These are phyloP conservation scores for Aphyosemion australe DNA, from an alignment of 2,113 vertebrate genomes.

Conservation along the genomic window DNA sequence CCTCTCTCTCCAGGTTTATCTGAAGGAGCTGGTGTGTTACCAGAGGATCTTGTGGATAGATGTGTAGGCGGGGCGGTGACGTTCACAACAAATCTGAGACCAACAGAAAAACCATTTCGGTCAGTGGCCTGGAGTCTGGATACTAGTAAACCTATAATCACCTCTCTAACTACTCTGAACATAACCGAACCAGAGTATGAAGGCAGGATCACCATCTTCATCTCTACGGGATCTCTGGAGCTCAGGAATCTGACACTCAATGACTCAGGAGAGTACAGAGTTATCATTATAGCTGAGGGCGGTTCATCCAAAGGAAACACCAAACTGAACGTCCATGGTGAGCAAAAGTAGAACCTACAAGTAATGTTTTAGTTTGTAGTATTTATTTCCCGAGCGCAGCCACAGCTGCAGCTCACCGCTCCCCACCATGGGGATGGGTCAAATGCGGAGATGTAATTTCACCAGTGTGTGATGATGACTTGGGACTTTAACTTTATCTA, in stretches of 20 bases:
- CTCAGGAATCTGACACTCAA: slow-evolving; percentile 32
- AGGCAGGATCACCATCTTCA: slow-evolving; percentile 23
- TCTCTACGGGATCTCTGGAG: slow-evolving; percentile 47
- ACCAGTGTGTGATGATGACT: no score
- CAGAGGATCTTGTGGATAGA: slow-evolving; percentile 14
- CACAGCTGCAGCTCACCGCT: no score
- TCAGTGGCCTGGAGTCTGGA: background rate
- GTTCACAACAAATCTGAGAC: slow-evolving; percentile 21
- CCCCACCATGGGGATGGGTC: no score
- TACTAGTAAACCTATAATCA: background rate
- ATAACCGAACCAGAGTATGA: accelerated
- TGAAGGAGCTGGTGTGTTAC: slow-evolving; percentile 38
- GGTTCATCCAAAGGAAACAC: no score
- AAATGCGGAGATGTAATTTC: no score
- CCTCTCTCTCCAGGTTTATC: background rate
- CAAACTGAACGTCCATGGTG: no score
- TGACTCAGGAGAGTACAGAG: slow-evolving; percentile 40
- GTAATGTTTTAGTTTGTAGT: no score
- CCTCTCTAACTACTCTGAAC: accelerated
- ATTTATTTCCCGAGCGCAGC: no score
- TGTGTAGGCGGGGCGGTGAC: slow-evolving; percentile 11
- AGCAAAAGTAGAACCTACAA: background rate
- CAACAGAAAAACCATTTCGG: accelerated
- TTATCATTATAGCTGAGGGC: accelerated
- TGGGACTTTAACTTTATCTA: no score